Base-by-base conservation (phyloP, 2,888 invertebrate species). In the Ophion slaviceki region DNA sequence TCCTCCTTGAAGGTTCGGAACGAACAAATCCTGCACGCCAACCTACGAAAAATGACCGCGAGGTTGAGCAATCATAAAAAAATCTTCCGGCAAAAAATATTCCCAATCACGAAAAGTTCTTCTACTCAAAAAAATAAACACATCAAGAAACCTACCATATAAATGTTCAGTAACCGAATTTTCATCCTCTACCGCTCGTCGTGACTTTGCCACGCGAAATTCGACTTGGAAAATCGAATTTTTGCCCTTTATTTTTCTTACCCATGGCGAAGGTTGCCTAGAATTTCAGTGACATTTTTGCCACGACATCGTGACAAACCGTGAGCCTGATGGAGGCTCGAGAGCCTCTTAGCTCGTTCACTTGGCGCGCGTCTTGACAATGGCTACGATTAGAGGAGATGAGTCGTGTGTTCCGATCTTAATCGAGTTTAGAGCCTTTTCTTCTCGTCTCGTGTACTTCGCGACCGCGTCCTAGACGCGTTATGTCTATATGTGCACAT, bases 341-440 rank as follows among this genome's bases (percentile, higher is more conserved):
- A 74, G 24, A n/a, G 45, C 28, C 28, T 24, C 32, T 14, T 45
- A 47, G 24, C 75, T 75, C 64, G 45, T 75, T 32, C 64, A 45
- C 62, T 47, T 47, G n/a, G 64, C 66, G 70, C 68, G 10, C 68
- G 14, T 76, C 83, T 75, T 68, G 72, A 86, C 86, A 86, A 86
- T 83, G 68, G 80, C 62, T 53, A 68, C 85, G 84, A 87, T 87
- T 85, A 85, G 77, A 75, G 45, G 64, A 82, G 82, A 86, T 86
- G 85, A 86, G 86, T 82, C 86, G 86, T 82, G 85, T 80, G 72
- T 83, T 80, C 70, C 77, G 85, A 85, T 87, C 85, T 84, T 85
- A 87, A 87, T 87, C 85, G 86, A 87, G 82, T 85, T 80, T 82
- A 78, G 47, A 77, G 77, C 67, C 59, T 57, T 62, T 24, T 74